Conservation (phyloP, 2,113 vertebrate genomes). For the Oncorhynchus clarkii region DNA sequence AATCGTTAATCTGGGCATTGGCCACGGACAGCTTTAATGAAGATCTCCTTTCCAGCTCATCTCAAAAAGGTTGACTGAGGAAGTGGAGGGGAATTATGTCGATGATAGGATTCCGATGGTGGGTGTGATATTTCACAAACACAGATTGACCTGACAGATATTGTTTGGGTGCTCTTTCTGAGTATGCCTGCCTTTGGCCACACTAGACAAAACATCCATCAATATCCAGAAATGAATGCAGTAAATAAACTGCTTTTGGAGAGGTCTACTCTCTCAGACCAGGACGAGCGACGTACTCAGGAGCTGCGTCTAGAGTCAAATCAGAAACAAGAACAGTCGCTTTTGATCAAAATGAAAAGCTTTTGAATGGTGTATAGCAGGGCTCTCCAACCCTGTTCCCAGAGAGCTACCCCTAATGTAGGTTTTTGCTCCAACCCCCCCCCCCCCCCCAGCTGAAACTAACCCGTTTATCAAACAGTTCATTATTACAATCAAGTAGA, state of each 20-base stretch:
- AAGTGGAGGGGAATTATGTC: conserved; percentile 1
- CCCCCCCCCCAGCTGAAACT: too few relatives aligned
- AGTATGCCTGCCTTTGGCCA: not conserved
- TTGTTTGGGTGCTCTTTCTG: not conserved
- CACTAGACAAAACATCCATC: not conserved
- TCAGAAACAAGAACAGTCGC: not conserved
- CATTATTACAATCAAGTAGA: too few relatives aligned
- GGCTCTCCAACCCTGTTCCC: too few relatives aligned
- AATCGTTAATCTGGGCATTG: not conserved
- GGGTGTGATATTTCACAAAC: conserved; percentile 3
- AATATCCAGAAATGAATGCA: not conserved
- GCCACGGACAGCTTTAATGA: conserved; percentile 11
- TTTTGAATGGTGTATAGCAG: too few relatives aligned
- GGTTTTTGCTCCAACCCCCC: too few relatives aligned
- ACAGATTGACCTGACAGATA: conserved; percentile 1
- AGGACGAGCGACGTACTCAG: not conserved
- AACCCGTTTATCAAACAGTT: too few relatives aligned
- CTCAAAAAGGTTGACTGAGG: conserved; percentile 11
- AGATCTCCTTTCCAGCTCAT: conserved; percentile 1
- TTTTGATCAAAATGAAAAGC: too few relatives aligned
- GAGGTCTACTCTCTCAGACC: not conserved
- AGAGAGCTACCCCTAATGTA: too few relatives aligned
- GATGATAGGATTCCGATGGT: not conserved
- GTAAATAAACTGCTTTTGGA: not conserved
- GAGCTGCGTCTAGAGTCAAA: not conserved